These are phyloP conservation scores for Syngnathus acus DNA, from an alignment of 2,797 vertebrate species.

Conservation along the genomic window DNA sequence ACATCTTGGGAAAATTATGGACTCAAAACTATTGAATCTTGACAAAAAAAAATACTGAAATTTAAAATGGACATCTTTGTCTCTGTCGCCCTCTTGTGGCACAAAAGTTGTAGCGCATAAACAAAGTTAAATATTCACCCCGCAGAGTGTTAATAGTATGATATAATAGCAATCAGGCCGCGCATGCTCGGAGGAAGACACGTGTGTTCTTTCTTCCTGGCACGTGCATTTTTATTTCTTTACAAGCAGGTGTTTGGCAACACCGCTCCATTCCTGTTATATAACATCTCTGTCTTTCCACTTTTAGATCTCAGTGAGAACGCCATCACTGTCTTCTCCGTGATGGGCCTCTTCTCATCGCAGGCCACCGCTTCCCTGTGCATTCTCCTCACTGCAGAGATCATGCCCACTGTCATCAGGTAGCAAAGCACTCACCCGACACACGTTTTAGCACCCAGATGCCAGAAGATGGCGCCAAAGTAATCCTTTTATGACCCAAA, in stretches of 20 bases:
- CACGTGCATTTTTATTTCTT: not conserved
- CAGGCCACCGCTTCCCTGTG: conserved; percentile 80
- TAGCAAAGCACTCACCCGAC: not conserved
- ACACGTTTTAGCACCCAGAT: too few relatives aligned
- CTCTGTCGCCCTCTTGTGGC: conserved; percentile 58
- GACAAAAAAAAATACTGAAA: too few relatives aligned
- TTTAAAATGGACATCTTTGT: not conserved
- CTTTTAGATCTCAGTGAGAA: conserved; percentile 76
- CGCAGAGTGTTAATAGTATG: not conserved
- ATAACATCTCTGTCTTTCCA: not conserved
- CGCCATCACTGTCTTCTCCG: conserved; percentile 79
- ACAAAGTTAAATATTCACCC: not conserved
- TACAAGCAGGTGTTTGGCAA: not conserved
- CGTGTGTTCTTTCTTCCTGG: not conserved
- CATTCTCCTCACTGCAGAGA: conserved; percentile 81
- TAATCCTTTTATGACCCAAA: not conserved
- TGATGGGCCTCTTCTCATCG: conserved; percentile 82
- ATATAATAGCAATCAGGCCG: not conserved
- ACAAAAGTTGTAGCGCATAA: not conserved
- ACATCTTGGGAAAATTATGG: too few relatives aligned
- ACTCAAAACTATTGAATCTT: too few relatives aligned
- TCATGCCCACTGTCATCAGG: conserved; percentile 84
- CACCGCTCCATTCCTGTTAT: not conserved
- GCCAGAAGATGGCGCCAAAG: not conserved
- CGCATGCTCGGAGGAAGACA: not conserved